Evolutionary conservation across 2,797 vertebrate species (phyloP), one percentile per base, ranked within the genome.

Genomic region (Acanthopagrus latus): DNA sequence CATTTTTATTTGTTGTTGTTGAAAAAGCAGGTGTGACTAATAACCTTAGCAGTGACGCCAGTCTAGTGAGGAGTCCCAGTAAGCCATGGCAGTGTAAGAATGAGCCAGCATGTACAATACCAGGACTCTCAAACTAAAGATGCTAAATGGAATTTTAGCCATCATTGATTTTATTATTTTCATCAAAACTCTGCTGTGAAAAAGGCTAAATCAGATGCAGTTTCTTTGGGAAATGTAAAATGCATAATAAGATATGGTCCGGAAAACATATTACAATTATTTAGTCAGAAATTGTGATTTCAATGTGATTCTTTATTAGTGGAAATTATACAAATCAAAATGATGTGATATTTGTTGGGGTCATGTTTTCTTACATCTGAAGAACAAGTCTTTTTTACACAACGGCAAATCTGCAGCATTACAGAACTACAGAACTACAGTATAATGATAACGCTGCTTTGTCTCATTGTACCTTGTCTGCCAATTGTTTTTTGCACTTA

Each of bases 21-120:
- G 11, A 38, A 75, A 70, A 66, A 55, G 48, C 27, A 43, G 25
- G 17, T 60, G 62, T 74, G 18, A 44, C 52, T 68, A 38, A 72
- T 38, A 55, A 41, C 41, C 29, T 64, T 54, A 12, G 54, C 43
- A 16, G 51, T 74, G n/a, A 16, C 25, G 47, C 41, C 7, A 23
- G 46, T 67, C 47, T 60, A 5, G 33, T 51, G 7, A 70, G 65
- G 14, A 66, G 41, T 74, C 51, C 63, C 23, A 38, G 11, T 64
- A 21, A 33, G 43, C 51, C n/a, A 7, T 65, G 48, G 62, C 57
- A 69, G 33, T 41, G 3, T 59, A 62, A 64, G 50, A 67, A 25
- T 64, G 29, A 59, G 56, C 55, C 48, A 33, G 62, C 25, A 20
- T 25, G 2, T 54, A 58, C 59, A 72, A 18, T n/a, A 70, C 38